Evolutionary conservation across 2,113 vertebrate genomes (phyloP), one percentile per base, ranked within the genome.

Genomic region (Dasypus novemcinctus): DNA sequence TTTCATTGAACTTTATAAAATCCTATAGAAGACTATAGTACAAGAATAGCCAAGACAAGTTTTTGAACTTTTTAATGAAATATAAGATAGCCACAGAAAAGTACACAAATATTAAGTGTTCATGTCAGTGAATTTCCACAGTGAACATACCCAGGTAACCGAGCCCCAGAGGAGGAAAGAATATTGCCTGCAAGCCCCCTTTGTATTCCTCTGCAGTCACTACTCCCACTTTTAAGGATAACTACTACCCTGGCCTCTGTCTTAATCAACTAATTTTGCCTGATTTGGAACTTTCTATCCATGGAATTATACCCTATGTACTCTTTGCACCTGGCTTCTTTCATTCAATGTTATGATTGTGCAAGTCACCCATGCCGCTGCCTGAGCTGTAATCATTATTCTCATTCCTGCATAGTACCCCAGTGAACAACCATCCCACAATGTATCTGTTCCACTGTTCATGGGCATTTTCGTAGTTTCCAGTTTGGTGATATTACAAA

Each of bases 371-470:
- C 74, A 69, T 23, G 4, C 4, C 25, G n/a, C 17, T 68, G 18
- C 49, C 80, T 29, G 43, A 82, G 18, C 0, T 15, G 21, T 0
- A 0, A 12, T 43, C 0, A 0, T 27, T 31, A 15, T 29, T n/a
- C 80, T 64, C 41, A 4, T 23, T 25, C 21, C 75, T 84, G 46
- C n/a, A 23, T 49, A 11, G 13, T 3, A 29, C 9, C 46, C 43
- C 81, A 33, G 0, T 0, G 7, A 18, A 6, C 4, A 12, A 7
- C 7, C 25, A 4, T 52, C 80, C 38, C 71, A 15, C 23, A 23
- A 1, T 6, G 63, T 18, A 61, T 15, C 49, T 36, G 8, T 31
- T 20, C n/a, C 69, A 46, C 63, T 63, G 31, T 57, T 49, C 59
- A 21, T 38, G 61, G 75, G 64, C 69, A 46, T 38, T 12, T 38